A percentile compares a stretch with the other conserved stretches of the same genome.
These are phyloP conservation scores for Tragelaphus oryx DNA, from an alignment of 2,797 vertebrate species.

Conservation along the genomic window DNA sequence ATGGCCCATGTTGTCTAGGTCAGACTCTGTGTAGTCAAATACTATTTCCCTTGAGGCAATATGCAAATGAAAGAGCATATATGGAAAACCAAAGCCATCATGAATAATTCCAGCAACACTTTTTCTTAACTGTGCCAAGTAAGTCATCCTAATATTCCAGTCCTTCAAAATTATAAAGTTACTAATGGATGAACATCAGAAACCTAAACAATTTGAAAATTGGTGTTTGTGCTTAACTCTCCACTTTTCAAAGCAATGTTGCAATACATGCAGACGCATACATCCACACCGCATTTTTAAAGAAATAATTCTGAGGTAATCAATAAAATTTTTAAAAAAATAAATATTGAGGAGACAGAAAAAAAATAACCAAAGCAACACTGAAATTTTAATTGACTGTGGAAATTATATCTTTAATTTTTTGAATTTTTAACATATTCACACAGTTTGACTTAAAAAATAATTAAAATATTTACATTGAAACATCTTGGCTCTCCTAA, in stretches of 20 bases:
- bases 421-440: background rate
- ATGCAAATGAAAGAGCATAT: constrained; percentile 25
- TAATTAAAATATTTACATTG: background rate
- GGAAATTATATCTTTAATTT: background rate
- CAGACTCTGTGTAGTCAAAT: constrained; percentile 14
- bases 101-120: background rate
- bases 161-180: background rate
- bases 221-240: background rate
- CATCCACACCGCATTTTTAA: background rate
- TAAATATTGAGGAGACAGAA: background rate
- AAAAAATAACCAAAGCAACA: background rate
- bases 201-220: background rate
- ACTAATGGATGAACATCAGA: background rate
- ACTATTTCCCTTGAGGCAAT: constrained; percentile 38
- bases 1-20: background rate
- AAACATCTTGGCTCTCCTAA: background rate
- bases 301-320: constrained; percentile 18
- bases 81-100: background rate
- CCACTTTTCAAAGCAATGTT: background rate
- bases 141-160: background rate
- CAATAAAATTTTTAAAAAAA: background rate
- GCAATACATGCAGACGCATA: background rate
- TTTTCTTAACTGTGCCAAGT: background rate
- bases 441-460: background rate
- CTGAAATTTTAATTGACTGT: background rate